A percentile compares a stretch with the other conserved stretches of the same genome.
Conservation (phyloP, 1,140 invertebrate genomes). For the Cotesia glomerata region DNA sequence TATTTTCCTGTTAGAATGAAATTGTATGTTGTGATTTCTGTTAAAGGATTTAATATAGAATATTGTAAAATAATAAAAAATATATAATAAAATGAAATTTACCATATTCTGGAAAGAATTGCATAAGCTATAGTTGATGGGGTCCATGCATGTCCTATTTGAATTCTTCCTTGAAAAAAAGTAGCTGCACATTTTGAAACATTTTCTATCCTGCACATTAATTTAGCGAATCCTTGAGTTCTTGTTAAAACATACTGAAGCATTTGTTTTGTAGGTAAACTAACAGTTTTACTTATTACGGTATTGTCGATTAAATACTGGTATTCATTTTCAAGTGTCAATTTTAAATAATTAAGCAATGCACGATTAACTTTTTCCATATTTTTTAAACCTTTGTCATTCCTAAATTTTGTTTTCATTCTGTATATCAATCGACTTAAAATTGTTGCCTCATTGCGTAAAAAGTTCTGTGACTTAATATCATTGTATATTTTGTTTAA, state of each 20-base stretch:
- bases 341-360: conserved; percentile 63
- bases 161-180: conserved; percentile 64
- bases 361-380: conserved; percentile 67
- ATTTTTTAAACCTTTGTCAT: conserved; percentile 66
- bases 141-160: conserved; percentile 65
- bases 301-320: conserved; percentile 53
- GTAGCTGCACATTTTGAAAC: conserved; percentile 59
- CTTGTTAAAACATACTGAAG: conserved; percentile 66
- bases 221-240: conserved; percentile 65
- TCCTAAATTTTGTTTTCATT: conserved; percentile 68
- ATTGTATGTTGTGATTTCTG: too few relatives aligned
- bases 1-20: too few relatives aligned
- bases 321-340: conserved; percentile 56
- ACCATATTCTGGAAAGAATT: conserved; percentile 67
- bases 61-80: too few relatives aligned
- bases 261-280: conserved; percentile 67
- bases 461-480: conserved; percentile 59
- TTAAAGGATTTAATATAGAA: too few relatives aligned
- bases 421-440: conserved; percentile 67
- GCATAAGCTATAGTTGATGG: conserved; percentile 65
- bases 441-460: conserved; percentile 66
- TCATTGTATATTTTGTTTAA: conserved; percentile 51
- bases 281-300: conserved; percentile 46
- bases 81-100: conserved; percentile 27
- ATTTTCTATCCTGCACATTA: conserved; percentile 64